Base-by-base conservation (phyloP, 2,888 invertebrate species). In the Lithophane semibrunnea region DNA sequence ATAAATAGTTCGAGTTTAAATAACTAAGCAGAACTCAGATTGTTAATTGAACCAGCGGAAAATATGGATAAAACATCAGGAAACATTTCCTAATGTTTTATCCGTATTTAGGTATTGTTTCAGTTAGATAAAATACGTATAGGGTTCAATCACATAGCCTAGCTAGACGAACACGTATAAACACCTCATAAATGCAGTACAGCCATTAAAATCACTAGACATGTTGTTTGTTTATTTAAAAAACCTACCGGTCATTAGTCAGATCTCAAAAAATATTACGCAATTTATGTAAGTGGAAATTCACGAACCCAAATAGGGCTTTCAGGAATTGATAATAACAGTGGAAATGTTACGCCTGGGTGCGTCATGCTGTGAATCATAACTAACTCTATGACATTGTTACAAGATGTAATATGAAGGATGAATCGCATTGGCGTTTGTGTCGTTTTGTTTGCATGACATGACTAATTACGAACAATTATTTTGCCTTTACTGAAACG, bases 401-500 rank as follows among this genome's bases (percentile, higher is more conserved):
- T 16, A 75, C 58, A 84, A 80, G 75, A 54, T 69, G 5, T 66
- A 66, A 29, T 54, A 69, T 84, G n/a, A 60, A 24, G 29, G 49
- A 66, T 63, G 65, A 72, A 52, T 75, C 21, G 56, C 24, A 37
- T 5, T 44, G 82, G 60, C 69, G 60, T 52, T 83, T 83, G 58
- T 13, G 68, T 70, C 80, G 65, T 81, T 87, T 73, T 61, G 63
- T 71, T 67, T 16, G 24, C n/a, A 29, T 47, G 65, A 12, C 29
- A 29, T 66, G 70, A 85, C 72, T 83, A 86, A 86, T 86, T 83
- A 72, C 67, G 13, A 72, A 71, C 83, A 88, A 88, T 88, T 86
- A 83, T 78, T 88, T 85, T 79, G 78, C 73, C 79, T 84, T 78
- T 83, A 77, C 88, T 87, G 85, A 86, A 82, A 80, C 76, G 75